Evolutionary conservation across 2,113 vertebrate genomes (phyloP), one percentile per base, ranked within the genome.

Genomic region (Salvelinus alpinus): DNA sequence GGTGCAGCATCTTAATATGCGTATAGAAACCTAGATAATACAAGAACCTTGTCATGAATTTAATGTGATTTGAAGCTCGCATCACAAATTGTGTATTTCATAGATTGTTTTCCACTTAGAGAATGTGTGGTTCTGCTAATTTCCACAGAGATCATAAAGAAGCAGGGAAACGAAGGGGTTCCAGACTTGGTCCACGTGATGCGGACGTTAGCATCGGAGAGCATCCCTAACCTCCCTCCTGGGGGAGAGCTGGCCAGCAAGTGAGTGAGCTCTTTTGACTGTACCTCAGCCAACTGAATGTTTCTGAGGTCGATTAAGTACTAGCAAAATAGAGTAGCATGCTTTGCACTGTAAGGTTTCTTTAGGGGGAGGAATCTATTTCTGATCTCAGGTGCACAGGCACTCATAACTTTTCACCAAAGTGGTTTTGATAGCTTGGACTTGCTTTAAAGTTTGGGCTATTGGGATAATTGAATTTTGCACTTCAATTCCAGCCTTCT

Each of bases 161-260:
- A 98, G 94, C 97, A 99, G 92, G 96, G 96, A 80, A 96, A 97
- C 25, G 94, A 94, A 93, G 96, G 95, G 74, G 94, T 95, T 75
- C 98, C 97, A 13, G 98, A 99, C 91, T 94, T 99, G 95, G 95
- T 99, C 91, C 95, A 99, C 72, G 96, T 99, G 92, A 98, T 99
- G 97, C 95, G 97, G 87, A 98, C 95, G 48, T 95, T 99, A 95
- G 95, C 97, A 51, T 95, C 96, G 85, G 98, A 99, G 94, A 97
- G 93, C 95, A 98, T 99, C 94, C 98, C 97, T 78, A 97, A 97
- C 92, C 96, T 99, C 91, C 98, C 98, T 11, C 97, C 98, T 4
- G 97, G 98, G 78, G 98, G 97, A 90, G 97, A 99, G 91, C 88
- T 99, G 93, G 97, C 97, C 73, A 99, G 97, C 97, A 99, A 98